Evolutionary conservation across 1,140 invertebrate genomes (phyloP).

Genomic region (Drosophila nebulosa): DNA sequence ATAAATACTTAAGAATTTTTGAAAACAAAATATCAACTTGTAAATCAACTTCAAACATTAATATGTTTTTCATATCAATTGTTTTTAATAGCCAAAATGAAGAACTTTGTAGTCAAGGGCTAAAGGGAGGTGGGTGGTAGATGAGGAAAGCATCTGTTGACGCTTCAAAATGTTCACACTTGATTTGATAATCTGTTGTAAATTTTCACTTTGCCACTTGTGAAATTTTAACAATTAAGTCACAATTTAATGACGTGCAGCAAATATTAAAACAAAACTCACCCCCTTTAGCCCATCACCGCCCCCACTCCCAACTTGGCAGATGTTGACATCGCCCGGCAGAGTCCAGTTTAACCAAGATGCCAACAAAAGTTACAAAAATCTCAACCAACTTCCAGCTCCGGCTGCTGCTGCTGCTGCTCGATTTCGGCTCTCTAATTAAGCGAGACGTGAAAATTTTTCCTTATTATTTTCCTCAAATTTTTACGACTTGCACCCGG

Average conservation of each 20-base stretch:
- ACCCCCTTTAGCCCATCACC: conserved; percentile 8
- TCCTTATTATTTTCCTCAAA: conserved; percentile 75
- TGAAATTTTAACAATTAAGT: conserved; percentile 70
- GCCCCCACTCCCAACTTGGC: not conserved
- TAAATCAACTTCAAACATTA: too few species aligned
- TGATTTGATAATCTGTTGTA: conserved; percentile 72
- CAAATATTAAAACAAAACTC: conserved; percentile 64
- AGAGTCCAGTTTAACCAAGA: conserved; percentile 45
- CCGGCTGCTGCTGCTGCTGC: conserved; percentile 28
- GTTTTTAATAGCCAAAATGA: not conserved
- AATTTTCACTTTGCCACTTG: conserved; percentile 58
- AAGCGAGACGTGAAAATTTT: conserved; percentile 78
- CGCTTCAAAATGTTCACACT: conserved; percentile 53
- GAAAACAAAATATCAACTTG: too few species aligned
- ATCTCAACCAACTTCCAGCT: conserved; percentile 10
- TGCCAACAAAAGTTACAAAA: conserved; percentile 12
- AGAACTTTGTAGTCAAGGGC: not conserved
- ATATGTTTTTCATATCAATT: not conserved
- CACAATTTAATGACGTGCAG: conserved; percentile 71
- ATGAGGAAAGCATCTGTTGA: conserved; percentile 8
- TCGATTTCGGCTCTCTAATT: conserved; percentile 45
- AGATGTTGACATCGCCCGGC: conserved; percentile 71
- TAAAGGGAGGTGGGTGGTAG: too few species aligned
- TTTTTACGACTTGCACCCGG: conserved; percentile 57
- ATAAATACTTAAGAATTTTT: too few species aligned